Evolutionary conservation across 2,888 invertebrate genomes (phyloP).

Genomic region (Hirtodrosophila cameraria): DNA sequence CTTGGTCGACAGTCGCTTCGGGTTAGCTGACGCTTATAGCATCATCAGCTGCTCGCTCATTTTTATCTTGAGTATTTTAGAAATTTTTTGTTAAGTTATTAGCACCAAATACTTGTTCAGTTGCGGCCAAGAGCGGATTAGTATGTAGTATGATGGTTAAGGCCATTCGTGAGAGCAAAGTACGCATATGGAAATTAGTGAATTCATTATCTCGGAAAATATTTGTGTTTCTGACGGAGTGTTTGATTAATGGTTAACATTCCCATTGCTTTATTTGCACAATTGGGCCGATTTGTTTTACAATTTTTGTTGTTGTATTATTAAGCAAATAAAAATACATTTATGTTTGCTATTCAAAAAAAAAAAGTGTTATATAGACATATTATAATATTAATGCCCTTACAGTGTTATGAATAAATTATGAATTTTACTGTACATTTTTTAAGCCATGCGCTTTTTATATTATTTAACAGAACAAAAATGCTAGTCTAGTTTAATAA

Average conservation of each 20-base stretch:
- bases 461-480: too few species aligned
- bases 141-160: background rate
- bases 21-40: constrained; percentile 36
- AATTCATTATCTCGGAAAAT: constrained; percentile 42
- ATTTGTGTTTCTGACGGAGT: constrained; percentile 35
- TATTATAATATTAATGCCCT: too few species aligned
- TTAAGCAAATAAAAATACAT: constrained; percentile 5
- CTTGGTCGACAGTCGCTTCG: constrained; percentile 5
- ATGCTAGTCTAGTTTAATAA: too few species aligned
- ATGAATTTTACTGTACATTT: background rate
- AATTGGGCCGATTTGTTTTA: constrained; percentile 9
- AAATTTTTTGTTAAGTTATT: constrained; percentile 17
- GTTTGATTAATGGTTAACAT: background rate
- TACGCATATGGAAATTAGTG: constrained; percentile 40
- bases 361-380: constrained; percentile 1
- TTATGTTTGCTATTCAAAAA: constrained; percentile 5
- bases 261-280: constrained; percentile 16
- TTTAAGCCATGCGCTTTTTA: too few species aligned
- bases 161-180: constrained; percentile 4
- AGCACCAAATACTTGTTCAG: constrained; percentile 1
- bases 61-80: constrained; percentile 27
- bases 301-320: constrained; percentile 2
- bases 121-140: constrained; percentile 27
- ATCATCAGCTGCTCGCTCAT: constrained; percentile 24
- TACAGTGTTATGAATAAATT: too few species aligned